These are phyloP conservation scores for Cephus cinctus DNA, from an alignment of 1,140 invertebrate genomes.

Conservation along the genomic window DNA sequence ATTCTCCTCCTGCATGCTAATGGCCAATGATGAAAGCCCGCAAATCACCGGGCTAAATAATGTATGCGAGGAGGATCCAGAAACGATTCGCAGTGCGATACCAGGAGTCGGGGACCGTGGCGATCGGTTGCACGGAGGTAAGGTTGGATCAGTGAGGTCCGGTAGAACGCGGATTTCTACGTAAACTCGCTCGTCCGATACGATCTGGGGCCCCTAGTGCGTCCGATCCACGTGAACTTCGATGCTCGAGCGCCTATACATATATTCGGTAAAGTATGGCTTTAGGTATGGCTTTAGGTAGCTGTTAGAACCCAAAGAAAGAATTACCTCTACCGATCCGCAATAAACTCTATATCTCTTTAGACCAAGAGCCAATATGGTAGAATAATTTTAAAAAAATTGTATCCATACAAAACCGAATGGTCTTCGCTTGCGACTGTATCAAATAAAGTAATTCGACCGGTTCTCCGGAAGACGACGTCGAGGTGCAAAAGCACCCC, in stretches of 20 bases:
- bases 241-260: constrained; percentile 23
- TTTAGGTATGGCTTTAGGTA: not conserved
- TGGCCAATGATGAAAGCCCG: too few relatives aligned
- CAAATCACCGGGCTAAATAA: constrained; percentile 28
- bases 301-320: not conserved
- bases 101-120: constrained; percentile 35
- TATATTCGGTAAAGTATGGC: not conserved
- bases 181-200: constrained; percentile 50
- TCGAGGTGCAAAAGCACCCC: too few relatives aligned
- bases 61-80: constrained; percentile 49
- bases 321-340: too few relatives aligned
- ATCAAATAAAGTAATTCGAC: too few relatives aligned
- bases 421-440: too few relatives aligned
- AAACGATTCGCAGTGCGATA: constrained; percentile 54
- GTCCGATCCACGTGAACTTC: constrained; percentile 39
- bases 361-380: too few relatives aligned
- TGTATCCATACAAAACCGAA: too few relatives aligned
- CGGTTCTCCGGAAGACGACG: too few relatives aligned
- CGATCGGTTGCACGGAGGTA: constrained; percentile 22
- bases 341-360: too few relatives aligned
- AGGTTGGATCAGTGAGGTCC: constrained; percentile 27
- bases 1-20: too few relatives aligned
- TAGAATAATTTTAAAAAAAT: too few relatives aligned
- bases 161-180: constrained; percentile 46
- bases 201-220: constrained; percentile 36